Evolutionary conservation across 2,113 vertebrate genomes (phyloP), one percentile per base, ranked within the genome.

Genomic region (Natator depressus): DNA sequence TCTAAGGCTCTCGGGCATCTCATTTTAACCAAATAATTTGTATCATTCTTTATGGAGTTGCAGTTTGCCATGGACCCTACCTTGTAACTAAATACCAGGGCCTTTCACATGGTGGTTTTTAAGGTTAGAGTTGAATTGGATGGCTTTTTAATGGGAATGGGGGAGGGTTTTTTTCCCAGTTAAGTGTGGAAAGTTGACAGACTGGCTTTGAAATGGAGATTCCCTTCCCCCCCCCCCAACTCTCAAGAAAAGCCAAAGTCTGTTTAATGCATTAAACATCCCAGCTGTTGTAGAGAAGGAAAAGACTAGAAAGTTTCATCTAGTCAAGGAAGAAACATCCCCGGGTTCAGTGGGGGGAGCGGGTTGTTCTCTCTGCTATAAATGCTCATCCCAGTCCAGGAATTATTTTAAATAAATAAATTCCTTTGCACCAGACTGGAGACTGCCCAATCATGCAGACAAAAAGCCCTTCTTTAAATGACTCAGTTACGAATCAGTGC

Each of bases 381-480:
- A 65, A 79, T 49, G 51, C 69, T 54, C 75, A 27, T 13, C 84
- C 65, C 85, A 78, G 85, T 38, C 72, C 55, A 84, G 75, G 81
- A 92, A 87, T 72, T 78, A 84, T 88, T 88, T 79, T 29, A 75
- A 65, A 69, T 65, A 76, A 87, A 80, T 82, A 84, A 69, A 92
- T 92, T 89, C 91, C 86, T 84, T 69, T 84, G 81, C 86, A 72
- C 72, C 86, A 88, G 91, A 84, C 91, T 38, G 81, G 86, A 84
- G 88, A 76, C 81, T 65, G 91, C 84, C 91, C 81, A 89, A 50
- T 55, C 75, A 12, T 22, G 65, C 86, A 89, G 86, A 92, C 86
- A 92, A 92, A 80, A 84, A 88, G 86, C 86, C 84, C 86, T 92
- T 92, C 85, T 92, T 92, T 54, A 88, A 84, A 88, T 88, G 91